phyloP scores from a whole-genome alignment of 1,140 invertebrate genomes.

The Cepaea nemoralis region DNA sequence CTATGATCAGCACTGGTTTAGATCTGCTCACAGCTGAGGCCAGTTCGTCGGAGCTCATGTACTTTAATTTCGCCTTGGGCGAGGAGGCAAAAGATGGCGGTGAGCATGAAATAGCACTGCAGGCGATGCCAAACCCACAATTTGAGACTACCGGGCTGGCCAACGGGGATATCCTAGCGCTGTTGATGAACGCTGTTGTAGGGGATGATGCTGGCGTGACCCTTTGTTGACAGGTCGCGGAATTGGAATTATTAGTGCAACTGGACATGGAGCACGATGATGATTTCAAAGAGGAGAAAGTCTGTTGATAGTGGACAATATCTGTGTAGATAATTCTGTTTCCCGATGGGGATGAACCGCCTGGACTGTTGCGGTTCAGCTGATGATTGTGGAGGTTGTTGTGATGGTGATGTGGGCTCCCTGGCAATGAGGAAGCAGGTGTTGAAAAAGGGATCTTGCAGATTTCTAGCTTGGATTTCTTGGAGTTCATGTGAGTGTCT shows the following conservation, averaged over 20 bases:
- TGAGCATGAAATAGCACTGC: conserved; percentile 18
- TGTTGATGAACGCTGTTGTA: conserved; percentile 29
- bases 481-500: conserved; percentile 36
- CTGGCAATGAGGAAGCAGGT: conserved; percentile 13
- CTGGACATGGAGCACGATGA: neutral
- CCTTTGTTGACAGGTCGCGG: neutral
- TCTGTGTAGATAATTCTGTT: neutral
- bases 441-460: conserved; percentile 20
- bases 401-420: conserved; percentile 8
- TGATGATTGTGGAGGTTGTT: neutral
- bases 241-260: neutral
- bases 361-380: neutral
- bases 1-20: conserved; percentile 76
- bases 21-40: conserved; percentile 56
- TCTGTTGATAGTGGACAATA: conserved; percentile 29
- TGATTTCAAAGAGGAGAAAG: conserved; percentile 4
- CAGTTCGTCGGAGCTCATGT: conserved; percentile 59
- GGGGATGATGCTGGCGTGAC: conserved; percentile 18
- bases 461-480: conserved; percentile 37
- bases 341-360: neutral
- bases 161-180: conserved; percentile 16
- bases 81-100: conserved; percentile 39
- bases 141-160: conserved; percentile 26
- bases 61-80: conserved; percentile 45
- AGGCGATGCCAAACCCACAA: conserved; percentile 29